Conservation (phyloP, 1,140 invertebrate genomes). For the Dryas iulia region DNA sequence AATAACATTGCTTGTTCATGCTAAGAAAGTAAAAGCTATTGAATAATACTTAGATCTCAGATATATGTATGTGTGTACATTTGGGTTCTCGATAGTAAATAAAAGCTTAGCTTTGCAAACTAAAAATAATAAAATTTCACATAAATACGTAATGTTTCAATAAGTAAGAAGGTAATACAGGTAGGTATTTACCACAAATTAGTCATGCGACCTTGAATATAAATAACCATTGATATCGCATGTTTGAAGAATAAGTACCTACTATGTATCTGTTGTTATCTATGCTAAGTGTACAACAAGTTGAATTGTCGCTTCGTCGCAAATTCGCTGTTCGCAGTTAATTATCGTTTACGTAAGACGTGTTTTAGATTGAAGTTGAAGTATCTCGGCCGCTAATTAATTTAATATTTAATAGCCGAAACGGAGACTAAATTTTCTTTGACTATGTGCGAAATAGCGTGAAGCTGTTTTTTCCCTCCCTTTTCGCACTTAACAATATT, state of each 20-base stretch:
- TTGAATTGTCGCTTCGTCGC: background rate
- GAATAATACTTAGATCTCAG: too few relatives aligned
- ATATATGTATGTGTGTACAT: too few relatives aligned
- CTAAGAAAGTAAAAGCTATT: too few relatives aligned
- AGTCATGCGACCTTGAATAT: conserved; percentile 18
- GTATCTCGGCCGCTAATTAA: background rate
- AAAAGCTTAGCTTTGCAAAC: background rate
- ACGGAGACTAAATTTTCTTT: too few relatives aligned
- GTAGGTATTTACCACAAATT: conserved; percentile 2
- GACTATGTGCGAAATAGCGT: too few relatives aligned
- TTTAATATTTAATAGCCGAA: too few relatives aligned
- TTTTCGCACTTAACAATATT: too few relatives aligned
- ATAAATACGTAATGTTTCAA: background rate
- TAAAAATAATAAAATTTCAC: background rate
- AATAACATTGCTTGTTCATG: too few relatives aligned
- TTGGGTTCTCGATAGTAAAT: too few relatives aligned
- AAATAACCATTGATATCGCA: conserved; percentile 15
- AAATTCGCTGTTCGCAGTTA: background rate
- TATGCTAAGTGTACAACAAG: background rate
- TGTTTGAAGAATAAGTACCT: conserved; percentile 11
- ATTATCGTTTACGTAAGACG: background rate
- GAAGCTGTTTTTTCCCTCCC: too few relatives aligned
- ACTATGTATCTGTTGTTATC: conserved; percentile 15
- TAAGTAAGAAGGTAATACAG: background rate
- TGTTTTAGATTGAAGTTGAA: background rate